Conservation (phyloP, 2,113 vertebrate genomes). For the Percina caprodes region DNA sequence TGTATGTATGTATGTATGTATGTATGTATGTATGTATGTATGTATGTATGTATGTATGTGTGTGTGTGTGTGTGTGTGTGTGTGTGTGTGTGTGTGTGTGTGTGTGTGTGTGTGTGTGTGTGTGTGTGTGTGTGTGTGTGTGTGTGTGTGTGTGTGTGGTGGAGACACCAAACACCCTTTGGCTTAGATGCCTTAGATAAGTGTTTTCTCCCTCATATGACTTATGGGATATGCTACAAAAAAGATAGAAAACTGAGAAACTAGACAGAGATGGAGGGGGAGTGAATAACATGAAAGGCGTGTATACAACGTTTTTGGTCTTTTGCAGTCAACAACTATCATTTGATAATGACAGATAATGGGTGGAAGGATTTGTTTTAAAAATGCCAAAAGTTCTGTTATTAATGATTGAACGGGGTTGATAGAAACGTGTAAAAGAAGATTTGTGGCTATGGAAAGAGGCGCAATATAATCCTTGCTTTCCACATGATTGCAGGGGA, state of each 20-base stretch:
- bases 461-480: constrained; percentile 13
- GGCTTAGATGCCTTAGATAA: constrained; percentile 22
- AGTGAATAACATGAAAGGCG: neutral
- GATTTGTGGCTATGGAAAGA: constrained; percentile 12
- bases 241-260: constrained; percentile 14
- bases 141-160: neutral
- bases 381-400: constrained; percentile 16
- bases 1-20: no score
- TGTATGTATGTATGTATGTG: neutral
- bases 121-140: no score
- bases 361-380: constrained; percentile 34
- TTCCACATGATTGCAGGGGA: constrained; percentile 35
- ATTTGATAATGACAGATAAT: constrained; percentile 44
- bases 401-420: constrained; percentile 26
- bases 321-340: constrained; percentile 8
- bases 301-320: neutral
- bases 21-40: no score
- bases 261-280: constrained; percentile 8
- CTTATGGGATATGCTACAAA: constrained; percentile 35
- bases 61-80: neutral
- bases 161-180: constrained; percentile 16
- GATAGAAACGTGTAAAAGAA: constrained; percentile 26
- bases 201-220: constrained; percentile 3
- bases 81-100: neutral
- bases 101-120: neutral